phyloP scores from a whole-genome alignment of 2,113 vertebrate species.

The Mus musculus region GRCm39 chr13:109317001-109317500 shows the following conservation, averaged over 20 bases:
- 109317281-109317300: not conserved
- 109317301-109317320: not conserved
- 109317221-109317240: not conserved
- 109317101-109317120: not conserved
- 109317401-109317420: not conserved
- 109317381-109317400: slow-evolving; percentile 44
- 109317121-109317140: not conserved
- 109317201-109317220: not conserved
- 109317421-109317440: slow-evolving; percentile 12
- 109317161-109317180: not conserved
- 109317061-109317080: not conserved
- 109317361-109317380: not conserved
- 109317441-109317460: slow-evolving; percentile 15
- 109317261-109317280: not conserved
- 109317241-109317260: not conserved
- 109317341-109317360: slow-evolving; percentile 2
- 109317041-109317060: not conserved
- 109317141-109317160: not conserved
- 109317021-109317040: not conserved
- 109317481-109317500: slow-evolving; percentile 17
- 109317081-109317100: not conserved
- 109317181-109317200: not conserved
- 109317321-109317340: slow-evolving; percentile 14
- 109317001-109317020: not conserved
- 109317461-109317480: slow-evolving; percentile 8